A percentile compares a stretch with the other conserved stretches of the same genome.
Conservation (phyloP, 2,797 vertebrate genomes). For the Percopsis omiscomaycus region DNA sequence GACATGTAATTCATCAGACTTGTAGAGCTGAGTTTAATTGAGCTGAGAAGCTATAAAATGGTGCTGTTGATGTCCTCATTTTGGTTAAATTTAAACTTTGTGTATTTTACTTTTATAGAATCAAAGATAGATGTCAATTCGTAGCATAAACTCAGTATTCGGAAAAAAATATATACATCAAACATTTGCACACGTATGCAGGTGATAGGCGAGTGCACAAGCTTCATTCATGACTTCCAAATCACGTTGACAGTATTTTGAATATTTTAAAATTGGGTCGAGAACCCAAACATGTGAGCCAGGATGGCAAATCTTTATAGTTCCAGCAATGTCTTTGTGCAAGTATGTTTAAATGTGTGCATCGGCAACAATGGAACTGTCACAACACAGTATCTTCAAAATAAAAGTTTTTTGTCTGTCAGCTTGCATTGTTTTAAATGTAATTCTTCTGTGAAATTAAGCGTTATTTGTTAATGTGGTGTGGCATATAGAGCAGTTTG, state of each 20-base stretch:
- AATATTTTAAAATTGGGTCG: constrained; percentile 68
- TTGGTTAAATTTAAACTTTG: constrained; percentile 67
- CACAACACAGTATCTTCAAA: constrained; percentile 81
- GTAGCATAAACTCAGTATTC: constrained; percentile 70
- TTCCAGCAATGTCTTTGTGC: constrained; percentile 82
- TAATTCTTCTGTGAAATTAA: constrained; percentile 82
- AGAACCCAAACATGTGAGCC: constrained; percentile 65
- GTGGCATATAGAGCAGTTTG: constrained; percentile 82
- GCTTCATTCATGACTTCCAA: constrained; percentile 67
- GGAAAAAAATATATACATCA: constrained; percentile 62
- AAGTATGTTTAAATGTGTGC: constrained; percentile 83
- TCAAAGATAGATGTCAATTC: constrained; percentile 75
- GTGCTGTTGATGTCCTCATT: constrained; percentile 70
- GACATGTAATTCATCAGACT: constrained; percentile 74
- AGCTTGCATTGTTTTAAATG: constrained; percentile 85
- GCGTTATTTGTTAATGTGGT: constrained; percentile 80
- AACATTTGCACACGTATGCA: constrained; percentile 71
- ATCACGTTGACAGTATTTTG: constrained; percentile 71
- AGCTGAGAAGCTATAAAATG: constrained; percentile 72
- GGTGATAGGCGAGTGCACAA: constrained; percentile 64
- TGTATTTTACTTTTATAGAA: constrained; percentile 74
- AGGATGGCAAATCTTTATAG: constrained; percentile 72
- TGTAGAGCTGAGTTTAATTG: constrained; percentile 69
- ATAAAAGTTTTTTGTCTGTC: constrained; percentile 82
- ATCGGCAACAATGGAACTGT: constrained; percentile 81